A percentile compares a stretch with the other conserved stretches of the same genome.
These are phyloP conservation scores for Brachionus plicatilis DNA, from an alignment of 1,140 invertebrate genomes.

Conservation along the genomic window DNA sequence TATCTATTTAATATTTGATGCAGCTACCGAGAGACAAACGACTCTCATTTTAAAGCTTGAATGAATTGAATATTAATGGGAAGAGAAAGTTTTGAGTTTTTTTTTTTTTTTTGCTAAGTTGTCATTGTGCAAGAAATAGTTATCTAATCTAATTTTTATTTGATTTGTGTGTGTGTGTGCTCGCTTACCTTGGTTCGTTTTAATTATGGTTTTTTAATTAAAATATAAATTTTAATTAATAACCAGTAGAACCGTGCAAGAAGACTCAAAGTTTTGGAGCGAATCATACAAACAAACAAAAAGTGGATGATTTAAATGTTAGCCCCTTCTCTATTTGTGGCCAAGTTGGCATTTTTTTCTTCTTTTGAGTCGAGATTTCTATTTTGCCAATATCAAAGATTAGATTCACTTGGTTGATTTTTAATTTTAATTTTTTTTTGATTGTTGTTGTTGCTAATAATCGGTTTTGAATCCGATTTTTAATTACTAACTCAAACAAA, in stretches of 20 bases:
- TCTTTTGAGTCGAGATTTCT: background rate
- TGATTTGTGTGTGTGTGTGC: background rate
- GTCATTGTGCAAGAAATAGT: background rate
- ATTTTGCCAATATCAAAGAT: background rate
- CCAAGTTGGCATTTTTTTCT: background rate
- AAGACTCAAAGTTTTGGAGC: background rate
- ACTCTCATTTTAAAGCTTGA: background rate
- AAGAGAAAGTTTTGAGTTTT: slow-evolving; percentile 1
- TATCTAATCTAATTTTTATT: slow-evolving; percentile 34
- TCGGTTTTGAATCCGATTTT: slow-evolving; percentile 12
- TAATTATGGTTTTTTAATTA: slow-evolving; percentile 35
- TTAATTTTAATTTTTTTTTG: background rate
- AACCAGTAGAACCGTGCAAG: background rate
- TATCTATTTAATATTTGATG: background rate
- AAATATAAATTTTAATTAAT: slow-evolving; percentile 22
- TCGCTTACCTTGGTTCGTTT: background rate
- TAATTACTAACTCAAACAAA: background rate
- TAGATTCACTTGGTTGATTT: slow-evolving; percentile 21
- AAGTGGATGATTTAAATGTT: slow-evolving; percentile 29
- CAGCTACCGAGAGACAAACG: background rate
- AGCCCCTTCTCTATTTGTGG: background rate
- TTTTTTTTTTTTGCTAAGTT: background rate
- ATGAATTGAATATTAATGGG: slow-evolving; percentile 20
- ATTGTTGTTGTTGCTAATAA: background rate
- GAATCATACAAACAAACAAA: slow-evolving; percentile 19